Evolutionary conservation across 2,797 vertebrate genomes (phyloP), one percentile per base, ranked within the genome.

Genomic region (Carapus acus): DNA sequence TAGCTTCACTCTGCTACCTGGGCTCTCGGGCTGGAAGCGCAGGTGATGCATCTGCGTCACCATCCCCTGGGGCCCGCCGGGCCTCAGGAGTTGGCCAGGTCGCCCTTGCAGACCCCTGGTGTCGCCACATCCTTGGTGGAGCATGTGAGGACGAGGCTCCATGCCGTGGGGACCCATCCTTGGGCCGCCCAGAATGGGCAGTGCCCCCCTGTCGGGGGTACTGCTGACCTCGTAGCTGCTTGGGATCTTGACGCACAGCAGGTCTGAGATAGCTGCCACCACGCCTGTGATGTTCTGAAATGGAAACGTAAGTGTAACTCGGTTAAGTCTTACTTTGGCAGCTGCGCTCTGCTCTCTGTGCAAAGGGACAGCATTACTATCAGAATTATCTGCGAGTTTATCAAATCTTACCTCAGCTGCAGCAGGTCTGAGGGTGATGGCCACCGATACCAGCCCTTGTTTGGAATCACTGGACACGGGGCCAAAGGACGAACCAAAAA

Each of bases 221-320:
- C 85, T 93, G 80, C 94, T 98, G 58, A 98, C 92, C 81, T 99
- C 96, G 1, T 98, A 99, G 81, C 96, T 97, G 86, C 90, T 96
- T 49, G 96, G 96, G 66, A 97, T 92, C 85, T 95, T 92, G 54
- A 98, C 93, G 3, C 89, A 91, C 18, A 99, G 90, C 19, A 99
- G 91, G 76, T 96, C 91, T 54, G 96, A 96, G 80, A 99, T 96
- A 1, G 96, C 94, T 21, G 96, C 93, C 54, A 99, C 92, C 8
- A 99, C 91, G 1, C 88, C 90, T 1, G 91, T 91, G 15, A 99
- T 98, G 79, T 98, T 97, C 96, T 99, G 62, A 73, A 40, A 41
- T 33, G 12, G 36, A 15, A 39, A 14, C 48, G 8, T 29, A 54
- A 17, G 7, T 16, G 1, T 15, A 4, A 43, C n/a, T 19, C 23